Base-by-base conservation (phyloP, 2,888 invertebrate species). In the Zaprionus bogoriensis region DNA sequence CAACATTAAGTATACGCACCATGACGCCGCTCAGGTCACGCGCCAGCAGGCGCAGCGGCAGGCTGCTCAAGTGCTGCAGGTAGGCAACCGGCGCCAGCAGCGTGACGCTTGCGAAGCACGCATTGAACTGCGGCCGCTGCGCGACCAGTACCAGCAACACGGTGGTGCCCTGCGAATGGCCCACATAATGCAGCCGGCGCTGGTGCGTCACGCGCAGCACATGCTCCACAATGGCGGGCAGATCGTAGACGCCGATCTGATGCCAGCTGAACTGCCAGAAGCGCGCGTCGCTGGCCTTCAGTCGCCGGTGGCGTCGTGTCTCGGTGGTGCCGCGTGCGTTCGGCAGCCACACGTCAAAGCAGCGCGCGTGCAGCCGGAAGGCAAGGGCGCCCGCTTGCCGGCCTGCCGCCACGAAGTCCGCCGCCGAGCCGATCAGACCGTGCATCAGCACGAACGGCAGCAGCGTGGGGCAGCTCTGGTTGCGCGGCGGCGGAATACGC, bases 251-350 rank as follows among this genome's bases (percentile, higher is more conserved):
- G 51, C 89, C 90, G 63, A 90, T 90, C 70, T 90, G 89, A 48
- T 90, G 90, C 88, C 89, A 90, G 22, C 86, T 87, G 51, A 89
- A 90, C 47, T 89, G 82, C 90, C 90, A 90, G 61, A 89, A 90
- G 14, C 65, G 67, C 1, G 81, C 50, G 50, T 75, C 69, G 6
- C 77, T 79, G 6, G 89, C 77, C 28, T 81, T 69, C 4, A 85
- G 58, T 0, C 38, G 61, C 10, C 64, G 60, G 39, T 90, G 90
- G 0, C 74, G 69, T n/a, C 87, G 87, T 2, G 89, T 89, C 39
- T 81, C 77, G 1, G 89, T 89, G 0, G 88, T 89, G 39, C 90
- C 89, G 0, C 90, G 78, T 7, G 87, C 87, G 72, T 89, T 90
- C 3, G 88, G 87, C 51, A 90, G 58, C 90, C 90, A 90, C 3